These are phyloP conservation scores for Echinops telfairi DNA, from an alignment of 2,113 vertebrate species.

Conservation along the genomic window DNA sequence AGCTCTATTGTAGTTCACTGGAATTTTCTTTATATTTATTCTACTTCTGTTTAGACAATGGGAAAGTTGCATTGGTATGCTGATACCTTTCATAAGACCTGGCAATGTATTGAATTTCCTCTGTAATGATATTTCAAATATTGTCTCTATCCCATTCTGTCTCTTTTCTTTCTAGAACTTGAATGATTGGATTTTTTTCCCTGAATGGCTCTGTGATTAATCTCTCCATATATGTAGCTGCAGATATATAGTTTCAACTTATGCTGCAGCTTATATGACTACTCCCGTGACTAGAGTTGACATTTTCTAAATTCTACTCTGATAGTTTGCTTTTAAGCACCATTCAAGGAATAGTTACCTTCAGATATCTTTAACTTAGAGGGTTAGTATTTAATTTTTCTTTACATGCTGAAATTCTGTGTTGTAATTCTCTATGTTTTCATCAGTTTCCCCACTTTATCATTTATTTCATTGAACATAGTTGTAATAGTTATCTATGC, in stretches of 20 bases:
- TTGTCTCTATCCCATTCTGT: neutral
- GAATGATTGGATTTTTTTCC: neutral
- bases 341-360: neutral
- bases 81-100: neutral
- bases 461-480: neutral
- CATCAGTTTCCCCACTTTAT: neutral
- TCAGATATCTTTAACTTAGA: neutral
- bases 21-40: neutral
- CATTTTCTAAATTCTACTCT: neutral
- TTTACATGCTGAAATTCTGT: neutral
- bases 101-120: neutral
- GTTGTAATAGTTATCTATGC: neutral
- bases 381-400: neutral
- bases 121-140: neutral
- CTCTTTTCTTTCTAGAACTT: neutral
- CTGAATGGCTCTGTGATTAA: neutral
- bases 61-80: neutral
- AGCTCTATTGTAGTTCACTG: neutral
- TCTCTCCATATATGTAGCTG: neutral
- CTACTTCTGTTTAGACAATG: neutral
- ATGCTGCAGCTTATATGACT: too few relatives aligned
- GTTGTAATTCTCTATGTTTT: neutral
- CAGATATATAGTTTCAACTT: too few relatives aligned
- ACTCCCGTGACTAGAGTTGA: neutral
- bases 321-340: neutral